Evolutionary conservation across 1,140 invertebrate species (phyloP).

Genomic region (Caerostris darwini): DNA sequence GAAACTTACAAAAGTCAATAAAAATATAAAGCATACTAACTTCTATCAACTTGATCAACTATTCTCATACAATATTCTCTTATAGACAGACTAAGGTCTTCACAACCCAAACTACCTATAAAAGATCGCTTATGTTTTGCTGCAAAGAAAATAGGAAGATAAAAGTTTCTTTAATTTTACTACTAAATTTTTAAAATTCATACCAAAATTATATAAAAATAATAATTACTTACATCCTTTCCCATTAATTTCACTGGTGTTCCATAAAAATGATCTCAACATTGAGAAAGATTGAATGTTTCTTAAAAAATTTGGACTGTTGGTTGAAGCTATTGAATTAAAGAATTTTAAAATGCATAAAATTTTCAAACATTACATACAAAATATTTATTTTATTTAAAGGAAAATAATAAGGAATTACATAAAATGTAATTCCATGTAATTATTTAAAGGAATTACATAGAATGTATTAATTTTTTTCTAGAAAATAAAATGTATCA

Average conservation of each 20-base stretch:
- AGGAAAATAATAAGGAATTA: too few relatives aligned
- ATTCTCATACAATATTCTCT: constrained; percentile 71
- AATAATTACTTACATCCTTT: constrained; percentile 54
- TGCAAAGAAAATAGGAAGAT: not conserved
- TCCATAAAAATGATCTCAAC: constrained; percentile 65
- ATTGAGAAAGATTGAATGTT: constrained; percentile 70
- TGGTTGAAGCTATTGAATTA: constrained; percentile 48
- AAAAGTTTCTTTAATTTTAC: not conserved
- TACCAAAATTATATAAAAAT: not conserved
- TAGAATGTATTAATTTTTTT: too few relatives aligned
- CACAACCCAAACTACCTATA: constrained; percentile 46
- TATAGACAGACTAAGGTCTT: constrained; percentile 37
- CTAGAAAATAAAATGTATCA: too few relatives aligned
- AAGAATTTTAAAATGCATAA: not conserved
- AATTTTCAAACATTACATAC: too few relatives aligned
- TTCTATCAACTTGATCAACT: constrained; percentile 74
- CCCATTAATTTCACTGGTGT: constrained; percentile 29
- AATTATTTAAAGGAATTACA: too few relatives aligned
- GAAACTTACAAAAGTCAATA: not conserved
- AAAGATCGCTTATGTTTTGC: constrained; percentile 25
- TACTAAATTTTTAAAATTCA: not conserved
- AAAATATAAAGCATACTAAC: not conserved
- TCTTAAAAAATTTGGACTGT: constrained; percentile 48
- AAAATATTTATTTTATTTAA: too few relatives aligned
- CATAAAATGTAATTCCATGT: too few relatives aligned